phyloP scores from a whole-genome alignment of 2,888 invertebrate genomes.

The Mesorhabditis belari region DNA sequence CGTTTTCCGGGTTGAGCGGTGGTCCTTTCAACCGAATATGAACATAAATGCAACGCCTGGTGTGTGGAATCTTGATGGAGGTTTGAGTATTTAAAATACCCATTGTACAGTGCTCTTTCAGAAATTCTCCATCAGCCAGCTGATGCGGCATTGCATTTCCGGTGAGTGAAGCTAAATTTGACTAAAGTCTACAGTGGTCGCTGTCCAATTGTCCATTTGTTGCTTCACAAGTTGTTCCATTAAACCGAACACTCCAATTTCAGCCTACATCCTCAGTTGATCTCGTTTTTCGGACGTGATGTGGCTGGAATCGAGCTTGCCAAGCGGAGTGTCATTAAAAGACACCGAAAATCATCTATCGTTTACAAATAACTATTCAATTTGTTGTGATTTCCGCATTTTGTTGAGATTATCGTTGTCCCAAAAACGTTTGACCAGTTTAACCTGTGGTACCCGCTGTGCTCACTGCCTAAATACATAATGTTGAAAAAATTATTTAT shows the following conservation, averaged over 20 bases:
- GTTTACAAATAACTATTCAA: conserved; percentile 32
- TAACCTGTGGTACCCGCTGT: too few species aligned
- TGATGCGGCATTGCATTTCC: conserved; percentile 43
- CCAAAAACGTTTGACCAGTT: too few species aligned
- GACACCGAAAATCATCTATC: conserved; percentile 30
- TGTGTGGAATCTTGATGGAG: conserved; percentile 49
- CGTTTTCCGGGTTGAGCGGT: conserved; percentile 44
- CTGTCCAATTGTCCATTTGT: background rate
- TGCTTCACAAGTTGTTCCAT: background rate
- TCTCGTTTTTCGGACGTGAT: conserved; percentile 47
- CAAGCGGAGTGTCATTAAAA: conserved; percentile 36
- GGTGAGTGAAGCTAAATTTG: conserved; percentile 10
- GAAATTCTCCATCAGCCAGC: conserved; percentile 48
- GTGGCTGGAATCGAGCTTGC: conserved; percentile 42
- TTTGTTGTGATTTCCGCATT: too few species aligned
- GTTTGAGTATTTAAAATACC: conserved; percentile 1
- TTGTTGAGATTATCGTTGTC: too few species aligned
- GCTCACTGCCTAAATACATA: too few species aligned
- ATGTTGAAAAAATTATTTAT: too few species aligned
- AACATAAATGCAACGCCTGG: conserved; percentile 33
- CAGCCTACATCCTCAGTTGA: conserved; percentile 46
- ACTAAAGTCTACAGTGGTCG: too few species aligned
- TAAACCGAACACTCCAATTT: conserved; percentile 2
- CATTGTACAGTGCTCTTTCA: background rate
- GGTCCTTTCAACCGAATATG: conserved; percentile 44